Evolutionary conservation across 2,888 invertebrate species (phyloP).

Genomic region (Heliconius aoede): DNA sequence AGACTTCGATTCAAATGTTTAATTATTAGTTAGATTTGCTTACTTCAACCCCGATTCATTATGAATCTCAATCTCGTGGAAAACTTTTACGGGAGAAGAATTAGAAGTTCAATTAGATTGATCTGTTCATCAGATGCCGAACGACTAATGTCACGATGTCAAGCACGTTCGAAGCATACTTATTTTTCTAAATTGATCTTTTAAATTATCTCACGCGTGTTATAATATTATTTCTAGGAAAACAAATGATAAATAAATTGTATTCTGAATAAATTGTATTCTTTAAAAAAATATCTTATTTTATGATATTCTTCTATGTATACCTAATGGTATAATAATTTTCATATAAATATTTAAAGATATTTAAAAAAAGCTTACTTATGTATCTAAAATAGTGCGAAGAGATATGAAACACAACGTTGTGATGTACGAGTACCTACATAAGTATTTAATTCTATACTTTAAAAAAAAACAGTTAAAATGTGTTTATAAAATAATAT

Average conservation of each 20-base stretch:
- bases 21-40: background rate
- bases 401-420: too few species aligned
- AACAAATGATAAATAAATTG: conserved; percentile 15
- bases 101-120: conserved; percentile 38
- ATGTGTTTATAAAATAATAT: too few species aligned
- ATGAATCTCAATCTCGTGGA: conserved; percentile 24
- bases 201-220: conserved; percentile 16
- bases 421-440: too few species aligned
- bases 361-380: too few species aligned
- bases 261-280: background rate
- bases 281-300: background rate
- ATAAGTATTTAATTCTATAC: too few species aligned
- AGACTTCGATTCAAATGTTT: background rate
- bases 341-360: too few species aligned
- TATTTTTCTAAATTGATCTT: conserved; percentile 11
- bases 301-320: background rate
- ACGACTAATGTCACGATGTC: conserved; percentile 40
- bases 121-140: conserved; percentile 44
- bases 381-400: too few species aligned
- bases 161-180: conserved; percentile 40
- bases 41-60: conserved; percentile 13
- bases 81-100: conserved; percentile 32
- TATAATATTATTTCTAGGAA: background rate
- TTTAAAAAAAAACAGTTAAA: too few species aligned
- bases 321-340: too few species aligned